Evolutionary conservation across 2,113 vertebrate genomes (phyloP).

Genomic region (Calonectris borealis): DNA sequence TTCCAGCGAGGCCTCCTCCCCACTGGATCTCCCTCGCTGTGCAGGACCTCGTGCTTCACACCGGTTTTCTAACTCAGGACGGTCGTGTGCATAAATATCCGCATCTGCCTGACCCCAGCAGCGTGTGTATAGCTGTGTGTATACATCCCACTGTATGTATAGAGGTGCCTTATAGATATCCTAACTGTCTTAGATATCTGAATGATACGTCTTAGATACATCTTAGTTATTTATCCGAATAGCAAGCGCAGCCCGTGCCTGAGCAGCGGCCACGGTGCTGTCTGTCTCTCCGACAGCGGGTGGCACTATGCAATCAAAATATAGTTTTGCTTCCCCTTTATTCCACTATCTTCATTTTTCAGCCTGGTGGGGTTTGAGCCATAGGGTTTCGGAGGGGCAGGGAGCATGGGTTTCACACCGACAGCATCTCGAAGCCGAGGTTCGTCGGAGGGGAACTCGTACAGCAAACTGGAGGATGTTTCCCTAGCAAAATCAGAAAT

Average conservation of each 20-base stretch:
- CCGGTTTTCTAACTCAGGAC: not conserved
- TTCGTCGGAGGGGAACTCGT: accelerated
- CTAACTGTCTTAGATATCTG: not conserved
- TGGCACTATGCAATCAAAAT: constrained; percentile 39
- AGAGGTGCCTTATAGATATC: not conserved
- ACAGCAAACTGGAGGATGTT: not conserved
- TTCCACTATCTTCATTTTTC: not conserved
- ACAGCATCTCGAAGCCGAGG: not conserved
- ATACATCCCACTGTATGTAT: too few species aligned
- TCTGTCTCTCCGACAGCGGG: constrained; percentile 7
- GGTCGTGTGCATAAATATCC: accelerated
- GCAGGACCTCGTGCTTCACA: not conserved
- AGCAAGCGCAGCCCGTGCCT: not conserved
- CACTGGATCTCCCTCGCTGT: accelerated
- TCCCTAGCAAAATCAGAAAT: not conserved
- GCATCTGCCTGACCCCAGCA: not conserved
- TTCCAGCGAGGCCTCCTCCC: not conserved
- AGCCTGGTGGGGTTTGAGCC: not conserved
- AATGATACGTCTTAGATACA: accelerated
- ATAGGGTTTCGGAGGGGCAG: accelerated
- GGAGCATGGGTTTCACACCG: not conserved
- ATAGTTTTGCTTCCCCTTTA: not conserved
- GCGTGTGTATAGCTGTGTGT: too few species aligned
- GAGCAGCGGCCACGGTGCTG: not conserved
- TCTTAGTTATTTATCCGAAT: accelerated